Percentiles rank a stretch among this genome's conserved stretches.
These are phyloP conservation scores for Meteorus cinctellus DNA, from an alignment of 2,888 invertebrate genomes.

Conservation along the genomic window DNA sequence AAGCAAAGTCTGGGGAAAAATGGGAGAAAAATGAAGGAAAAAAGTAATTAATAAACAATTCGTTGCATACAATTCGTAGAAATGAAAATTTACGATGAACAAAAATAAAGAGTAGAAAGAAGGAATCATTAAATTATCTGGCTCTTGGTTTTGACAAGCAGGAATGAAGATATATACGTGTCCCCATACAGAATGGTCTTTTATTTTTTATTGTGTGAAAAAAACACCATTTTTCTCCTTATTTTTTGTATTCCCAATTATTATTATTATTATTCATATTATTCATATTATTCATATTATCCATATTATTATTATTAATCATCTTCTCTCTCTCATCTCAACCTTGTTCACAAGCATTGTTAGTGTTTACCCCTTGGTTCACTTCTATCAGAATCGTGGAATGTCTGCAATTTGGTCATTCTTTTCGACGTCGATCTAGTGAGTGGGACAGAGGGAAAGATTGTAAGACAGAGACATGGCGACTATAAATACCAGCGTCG, in stretches of 20 bases:
- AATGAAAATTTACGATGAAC: conserved; percentile 13
- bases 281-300: neutral
- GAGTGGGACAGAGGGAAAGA: conserved; percentile 35
- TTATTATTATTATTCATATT: neutral
- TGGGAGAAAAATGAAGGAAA: conserved; percentile 32
- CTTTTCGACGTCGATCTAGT: conserved; percentile 54
- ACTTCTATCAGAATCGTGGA: conserved; percentile 57
- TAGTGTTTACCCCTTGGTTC: conserved; percentile 31
- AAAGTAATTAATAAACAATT: conserved; percentile 30
- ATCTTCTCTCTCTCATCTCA: conserved; percentile 51
- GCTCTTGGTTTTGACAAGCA: neutral
- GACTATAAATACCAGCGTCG: conserved; percentile 58
- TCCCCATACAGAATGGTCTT: conserved; percentile 11
- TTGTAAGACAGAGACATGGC: neutral
- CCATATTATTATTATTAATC: conserved; percentile 20
- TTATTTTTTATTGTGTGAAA: neutral
- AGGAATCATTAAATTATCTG: conserved; percentile 23
- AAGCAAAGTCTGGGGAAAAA: conserved; percentile 39
- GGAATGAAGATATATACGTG: conserved; percentile 45
- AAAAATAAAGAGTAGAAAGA: conserved; percentile 21
- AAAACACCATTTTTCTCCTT: neutral
- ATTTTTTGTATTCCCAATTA: conserved; percentile 7
- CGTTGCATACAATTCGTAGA: neutral
- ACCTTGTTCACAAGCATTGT: conserved; percentile 45
- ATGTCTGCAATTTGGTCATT: conserved; percentile 65